Evolutionary conservation across 2,888 invertebrate genomes (phyloP).

Genomic region (Heliconius ismenius): DNA sequence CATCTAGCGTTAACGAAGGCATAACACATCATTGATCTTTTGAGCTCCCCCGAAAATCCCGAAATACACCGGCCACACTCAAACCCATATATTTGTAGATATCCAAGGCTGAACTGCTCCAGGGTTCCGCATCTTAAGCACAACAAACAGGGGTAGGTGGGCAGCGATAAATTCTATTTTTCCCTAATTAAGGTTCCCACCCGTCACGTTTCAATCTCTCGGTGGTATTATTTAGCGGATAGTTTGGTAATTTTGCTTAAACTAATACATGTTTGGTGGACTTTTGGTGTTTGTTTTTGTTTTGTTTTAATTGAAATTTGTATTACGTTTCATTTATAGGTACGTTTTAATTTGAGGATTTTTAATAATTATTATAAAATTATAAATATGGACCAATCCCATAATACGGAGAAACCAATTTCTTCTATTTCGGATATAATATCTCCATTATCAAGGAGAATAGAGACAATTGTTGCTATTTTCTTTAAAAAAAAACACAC

Average conservation of each 20-base stretch:
- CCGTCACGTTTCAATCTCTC: slow-evolving; percentile 42
- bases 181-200: slow-evolving; percentile 75
- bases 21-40: slow-evolving; percentile 20
- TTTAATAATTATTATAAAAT: not conserved
- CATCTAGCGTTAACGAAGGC: not conserved
- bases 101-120: slow-evolving; percentile 19
- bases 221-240: slow-evolving; percentile 36
- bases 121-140: slow-evolving; percentile 45
- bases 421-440: too few species aligned
- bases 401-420: too few species aligned
- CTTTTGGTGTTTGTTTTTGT: slow-evolving; percentile 11
- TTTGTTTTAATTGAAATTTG: not conserved
- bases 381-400: not conserved
- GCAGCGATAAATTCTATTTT: slow-evolving; percentile 78
- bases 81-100: slow-evolving; percentile 43
- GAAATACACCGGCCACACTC: slow-evolving; percentile 33
- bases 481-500: too few species aligned
- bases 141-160: slow-evolving; percentile 62
- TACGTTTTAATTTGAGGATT: not conserved
- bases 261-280: slow-evolving; percentile 10
- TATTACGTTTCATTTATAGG: not conserved
- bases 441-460: too few species aligned
- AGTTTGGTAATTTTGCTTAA: slow-evolving; percentile 23
- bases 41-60: slow-evolving; percentile 18
- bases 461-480: too few species aligned